Evolutionary conservation across 2,113 vertebrate genomes (phyloP), one percentile per base, ranked within the genome.

Genomic region (Toxostoma redivivum): DNA sequence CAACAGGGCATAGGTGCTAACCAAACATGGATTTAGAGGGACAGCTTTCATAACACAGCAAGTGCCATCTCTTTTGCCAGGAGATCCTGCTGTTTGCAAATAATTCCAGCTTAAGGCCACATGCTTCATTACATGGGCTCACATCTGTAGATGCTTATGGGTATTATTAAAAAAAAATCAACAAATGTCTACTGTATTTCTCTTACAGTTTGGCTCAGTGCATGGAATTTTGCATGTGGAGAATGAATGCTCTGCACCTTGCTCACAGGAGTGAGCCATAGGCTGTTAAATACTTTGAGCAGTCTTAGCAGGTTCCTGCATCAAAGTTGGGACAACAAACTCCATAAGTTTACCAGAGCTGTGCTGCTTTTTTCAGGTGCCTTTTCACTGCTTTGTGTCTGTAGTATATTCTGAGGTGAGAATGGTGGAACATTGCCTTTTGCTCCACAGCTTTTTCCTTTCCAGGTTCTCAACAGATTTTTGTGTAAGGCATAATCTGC

Each of bases 1-100:
- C 97, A 97, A 94, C 83, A 95, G 96, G 97, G 93, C 96, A 95
- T 96, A 97, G 98, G 98, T 98, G 97, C 90, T 97, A 98, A 97
- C 98, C 97, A 98, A 97, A 97, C 97, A 97, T 5, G 88, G 94
- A 19, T 97, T 97, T 91, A 90, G 93, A 95, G 80, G 93, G 88
- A 94, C 53, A 81, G 95, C 84, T 96, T 96, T 98, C 96, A 97
- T 91, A 95, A 92, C 98, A 89, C 97, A 98, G 98, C 95, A 87
- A 98, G 97, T 7, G 62, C 95, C 81, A 83, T 92, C 92, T 83
- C 95, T 80, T 89, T 90, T 97, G 96, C 97, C 97, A 98, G 96
- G 94, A 94, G 88, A 96, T 97, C 98, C 98, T 94, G 98, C 98
- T 98, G 98, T 97, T 98, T 96, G 96, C 96, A 97, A 97, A 98